Evolutionary conservation across 2,797 vertebrate genomes (phyloP).

Genomic region (Menidia menidia): DNA sequence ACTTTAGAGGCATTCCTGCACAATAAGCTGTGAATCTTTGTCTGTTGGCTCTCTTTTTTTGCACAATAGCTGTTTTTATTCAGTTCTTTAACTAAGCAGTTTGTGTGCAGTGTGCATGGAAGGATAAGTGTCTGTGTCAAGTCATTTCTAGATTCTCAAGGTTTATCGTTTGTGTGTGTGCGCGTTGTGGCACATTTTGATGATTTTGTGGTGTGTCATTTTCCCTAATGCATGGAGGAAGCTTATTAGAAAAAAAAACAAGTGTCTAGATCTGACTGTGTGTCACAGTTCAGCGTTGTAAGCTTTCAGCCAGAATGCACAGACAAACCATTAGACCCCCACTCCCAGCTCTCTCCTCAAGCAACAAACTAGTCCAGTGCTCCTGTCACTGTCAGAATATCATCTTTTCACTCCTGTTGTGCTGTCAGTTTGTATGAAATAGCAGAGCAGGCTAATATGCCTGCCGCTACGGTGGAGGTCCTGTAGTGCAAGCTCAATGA

Average conservation of each 20-base stretch:
- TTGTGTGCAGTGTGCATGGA: slow-evolving; percentile 13
- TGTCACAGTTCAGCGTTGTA: slow-evolving; percentile 69
- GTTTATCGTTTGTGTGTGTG: slow-evolving; percentile 15
- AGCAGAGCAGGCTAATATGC: slow-evolving; percentile 55
- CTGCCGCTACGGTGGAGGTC: slow-evolving; percentile 30
- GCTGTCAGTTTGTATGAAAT: slow-evolving; percentile 57
- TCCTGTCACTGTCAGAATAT: slow-evolving; percentile 69
- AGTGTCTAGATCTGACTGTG: slow-evolving; percentile 62
- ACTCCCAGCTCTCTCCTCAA: slow-evolving; percentile 59
- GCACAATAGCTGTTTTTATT: slow-evolving; percentile 11
- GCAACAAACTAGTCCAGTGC: slow-evolving; percentile 72
- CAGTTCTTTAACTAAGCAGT: slow-evolving; percentile 43
- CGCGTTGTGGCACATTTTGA: not conserved
- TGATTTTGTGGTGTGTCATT: not conserved
- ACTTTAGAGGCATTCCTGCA: slow-evolving; percentile 7
- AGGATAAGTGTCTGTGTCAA: slow-evolving; percentile 10
- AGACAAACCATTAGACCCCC: slow-evolving; percentile 26
- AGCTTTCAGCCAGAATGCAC: slow-evolving; percentile 48
- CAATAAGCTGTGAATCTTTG: slow-evolving; percentile 11
- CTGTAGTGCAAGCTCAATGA: slow-evolving; percentile 33
- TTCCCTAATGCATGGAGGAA: slow-evolving; percentile 18
- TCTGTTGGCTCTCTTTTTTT: slow-evolving; percentile 17
- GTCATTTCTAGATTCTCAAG: slow-evolving; percentile 43
- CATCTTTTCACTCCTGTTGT: slow-evolving; percentile 55
- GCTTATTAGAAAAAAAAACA: slow-evolving; percentile 68